These are phyloP conservation scores for Pherbina coryleti DNA, from an alignment of 2,888 invertebrate species.

Conservation along the genomic window DNA sequence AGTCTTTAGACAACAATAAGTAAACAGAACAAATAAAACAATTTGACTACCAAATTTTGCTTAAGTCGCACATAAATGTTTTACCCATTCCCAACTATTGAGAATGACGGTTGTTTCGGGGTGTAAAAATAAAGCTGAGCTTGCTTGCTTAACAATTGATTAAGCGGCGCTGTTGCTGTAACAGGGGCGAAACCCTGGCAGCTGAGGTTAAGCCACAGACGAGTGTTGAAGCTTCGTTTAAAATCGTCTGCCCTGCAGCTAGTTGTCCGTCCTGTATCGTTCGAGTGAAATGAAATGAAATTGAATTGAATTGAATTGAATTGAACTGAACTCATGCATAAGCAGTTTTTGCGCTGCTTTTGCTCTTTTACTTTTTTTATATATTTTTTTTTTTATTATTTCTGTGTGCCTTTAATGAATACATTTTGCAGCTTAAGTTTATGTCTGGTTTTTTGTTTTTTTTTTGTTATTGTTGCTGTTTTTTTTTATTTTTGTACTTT, in stretches of 20 bases:
- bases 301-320: conserved; percentile 21
- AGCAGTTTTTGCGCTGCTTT: conserved; percentile 10
- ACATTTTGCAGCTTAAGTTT: conserved; percentile 27
- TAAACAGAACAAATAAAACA: neutral
- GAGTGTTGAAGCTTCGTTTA: neutral
- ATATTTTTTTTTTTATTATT: neutral
- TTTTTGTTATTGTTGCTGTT: neutral
- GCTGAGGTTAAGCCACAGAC: neutral
- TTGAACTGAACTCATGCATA: conserved; percentile 23
- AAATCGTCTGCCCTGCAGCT: neutral
- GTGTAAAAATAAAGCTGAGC: neutral
- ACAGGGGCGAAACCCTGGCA: neutral
- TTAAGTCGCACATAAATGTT: conserved; percentile 4
- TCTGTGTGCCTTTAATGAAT: conserved; percentile 10
- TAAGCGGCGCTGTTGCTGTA: neutral
- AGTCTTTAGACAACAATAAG: neutral
- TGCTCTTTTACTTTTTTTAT: neutral
- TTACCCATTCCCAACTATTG: neutral
- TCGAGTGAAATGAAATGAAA: conserved; percentile 3
- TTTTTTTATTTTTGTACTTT: neutral
- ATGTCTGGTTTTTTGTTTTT: neutral
- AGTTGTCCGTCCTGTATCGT: neutral
- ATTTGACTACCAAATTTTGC: conserved; percentile 36
- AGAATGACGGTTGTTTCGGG: neutral
- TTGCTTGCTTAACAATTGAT: neutral